Evolutionary conservation across 2,888 invertebrate genomes (phyloP), one percentile per base, ranked within the genome.

Genomic region (Ernsta delagoae): DNA sequence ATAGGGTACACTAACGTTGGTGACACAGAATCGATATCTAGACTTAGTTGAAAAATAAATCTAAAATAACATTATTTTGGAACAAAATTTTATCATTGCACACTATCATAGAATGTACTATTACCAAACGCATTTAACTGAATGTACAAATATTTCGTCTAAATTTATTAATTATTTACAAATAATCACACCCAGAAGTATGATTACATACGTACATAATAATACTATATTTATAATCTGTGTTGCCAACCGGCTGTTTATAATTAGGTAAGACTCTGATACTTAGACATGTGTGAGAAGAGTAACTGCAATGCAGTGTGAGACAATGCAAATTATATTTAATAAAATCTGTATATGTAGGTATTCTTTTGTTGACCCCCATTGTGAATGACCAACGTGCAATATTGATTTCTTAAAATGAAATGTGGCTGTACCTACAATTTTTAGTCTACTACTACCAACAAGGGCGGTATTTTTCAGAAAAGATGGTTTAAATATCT

Each of bases 221-320:
- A 24, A 24, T 24, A 45, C 50, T 50, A 53, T 62, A 62, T 62
- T 62, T 63, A 48, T 59, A 43, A 50, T 50, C 59, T 59, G 69
- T 63, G 69, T 69, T 63, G 63, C 69, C 63, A 69, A 39, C 59
- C n/a, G 41, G 63, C 43, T 59, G 16, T 53, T 69, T 63, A 59
- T 48, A 62, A 57, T 59, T 69, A 24, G 24, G 24, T 24, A 69
- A 69, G 69, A 63, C 62, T 68, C 68, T 36, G 63, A 63, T 69
- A 63, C 63, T 63, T 69, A 69, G 63, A 59, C 65, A 69, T 64
- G 72, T 72, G 72, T 75, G 74, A 73, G 73, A 77, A 76, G 72
- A 74, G 82, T 83, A 82, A 80, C 82, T 84, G 83, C 83, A 83
- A 83, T 84, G 84, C 83, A 83, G 83, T 83, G 78, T 76, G 71